These are phyloP conservation scores for Phasia obesa DNA, from an alignment of 2,888 invertebrate species.

Conservation along the genomic window DNA sequence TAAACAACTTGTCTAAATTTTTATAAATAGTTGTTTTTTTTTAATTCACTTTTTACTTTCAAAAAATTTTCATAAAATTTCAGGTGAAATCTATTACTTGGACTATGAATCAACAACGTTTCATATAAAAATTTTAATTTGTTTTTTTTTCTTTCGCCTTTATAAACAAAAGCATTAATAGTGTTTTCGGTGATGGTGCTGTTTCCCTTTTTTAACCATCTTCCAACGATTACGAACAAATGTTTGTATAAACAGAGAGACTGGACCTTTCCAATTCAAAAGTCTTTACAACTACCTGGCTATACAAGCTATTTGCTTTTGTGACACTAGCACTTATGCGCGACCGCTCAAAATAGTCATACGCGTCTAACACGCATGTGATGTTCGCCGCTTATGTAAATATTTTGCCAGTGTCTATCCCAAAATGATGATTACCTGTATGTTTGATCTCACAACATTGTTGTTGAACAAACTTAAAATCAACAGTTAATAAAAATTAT, in stretches of 20 bases:
- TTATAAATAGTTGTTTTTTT: constrained; percentile 9
- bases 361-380: constrained; percentile 22
- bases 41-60: constrained; percentile 32
- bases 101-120: constrained; percentile 51
- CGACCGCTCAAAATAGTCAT: constrained; percentile 46
- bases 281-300: constrained; percentile 33
- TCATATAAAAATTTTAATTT: constrained; percentile 54
- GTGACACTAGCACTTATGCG: constrained; percentile 59
- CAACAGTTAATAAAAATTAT: constrained; percentile 33
- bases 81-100: constrained; percentile 67
- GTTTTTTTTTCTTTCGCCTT: constrained; percentile 17
- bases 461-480: constrained; percentile 33
- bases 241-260: constrained; percentile 34
- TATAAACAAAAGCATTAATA: constrained; percentile 24
- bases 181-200: constrained; percentile 29
- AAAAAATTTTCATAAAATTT: constrained; percentile 42
- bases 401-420: constrained; percentile 64
- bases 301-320: constrained; percentile 24
- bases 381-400: constrained; percentile 68
- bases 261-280: constrained; percentile 10
- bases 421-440: constrained; percentile 66
- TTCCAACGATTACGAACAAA: constrained; percentile 14
- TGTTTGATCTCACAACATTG: constrained; percentile 42
- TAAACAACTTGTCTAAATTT: constrained; percentile 46
- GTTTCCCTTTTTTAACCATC: constrained; percentile 9